phyloP scores from a whole-genome alignment of 2,797 vertebrate species.

The Poeciliopsis presidionis region DNA sequence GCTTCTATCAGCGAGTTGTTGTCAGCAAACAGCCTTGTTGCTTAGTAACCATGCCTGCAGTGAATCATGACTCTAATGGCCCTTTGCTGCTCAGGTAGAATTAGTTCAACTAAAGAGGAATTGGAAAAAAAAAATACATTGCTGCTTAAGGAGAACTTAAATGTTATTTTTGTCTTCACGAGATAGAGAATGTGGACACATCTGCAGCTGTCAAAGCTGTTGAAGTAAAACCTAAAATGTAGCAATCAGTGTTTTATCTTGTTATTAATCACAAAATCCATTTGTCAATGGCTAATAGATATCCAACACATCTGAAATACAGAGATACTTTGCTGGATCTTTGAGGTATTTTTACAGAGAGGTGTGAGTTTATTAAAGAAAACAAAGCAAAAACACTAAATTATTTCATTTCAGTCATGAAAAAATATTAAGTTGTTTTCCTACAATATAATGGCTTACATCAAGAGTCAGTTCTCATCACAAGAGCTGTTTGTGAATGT shows the following conservation, averaged over 20 bases:
- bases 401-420: no score
- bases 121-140: not conserved
- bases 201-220: not conserved
- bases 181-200: constrained; percentile 3
- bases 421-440: no score
- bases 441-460: no score
- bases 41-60: constrained; percentile 69
- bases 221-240: not conserved
- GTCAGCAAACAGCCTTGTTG: constrained; percentile 60
- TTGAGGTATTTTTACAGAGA: not conserved
- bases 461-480: not conserved
- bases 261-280: not conserved
- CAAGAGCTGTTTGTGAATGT: not conserved
- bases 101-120: constrained; percentile 41
- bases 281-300: not conserved
- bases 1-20: constrained; percentile 53
- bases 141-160: constrained; percentile 27
- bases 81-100: constrained; percentile 44
- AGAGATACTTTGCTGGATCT: not conserved
- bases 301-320: not conserved
- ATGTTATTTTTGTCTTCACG: constrained; percentile 25
- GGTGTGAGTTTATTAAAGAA: no score
- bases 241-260: not conserved
- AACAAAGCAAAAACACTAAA: no score
- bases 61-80: constrained; percentile 54